These are phyloP conservation scores for Sebastes schlegelii DNA, from an alignment of 2,113 vertebrate genomes.

Conservation along the genomic window DNA sequence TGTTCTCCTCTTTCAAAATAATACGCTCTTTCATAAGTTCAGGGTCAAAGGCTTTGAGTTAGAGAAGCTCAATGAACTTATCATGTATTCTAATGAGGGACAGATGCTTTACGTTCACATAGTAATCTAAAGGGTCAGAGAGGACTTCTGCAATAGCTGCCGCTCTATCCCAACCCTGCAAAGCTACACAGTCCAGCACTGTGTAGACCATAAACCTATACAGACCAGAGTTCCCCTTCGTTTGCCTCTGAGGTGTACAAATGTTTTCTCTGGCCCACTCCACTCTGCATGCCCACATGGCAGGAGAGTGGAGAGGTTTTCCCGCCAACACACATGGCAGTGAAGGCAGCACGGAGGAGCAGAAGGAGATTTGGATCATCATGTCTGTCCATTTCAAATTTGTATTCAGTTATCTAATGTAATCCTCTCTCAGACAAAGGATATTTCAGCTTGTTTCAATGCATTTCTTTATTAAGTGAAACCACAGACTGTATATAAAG, in stretches of 20 bases:
- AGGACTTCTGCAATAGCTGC: neutral
- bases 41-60: neutral
- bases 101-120: neutral
- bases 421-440: neutral
- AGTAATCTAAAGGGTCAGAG: conserved; percentile 5
- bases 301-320: conserved; percentile 23
- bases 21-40: neutral
- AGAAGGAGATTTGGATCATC: neutral
- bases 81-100: neutral
- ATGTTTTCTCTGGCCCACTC: conserved; percentile 73
- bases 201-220: conserved; percentile 4
- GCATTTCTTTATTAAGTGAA: no score
- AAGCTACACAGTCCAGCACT: conserved; percentile 21
- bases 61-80: no score
- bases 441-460: neutral
- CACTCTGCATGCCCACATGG: conserved; percentile 16
- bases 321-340: conserved; percentile 36
- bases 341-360: neutral
- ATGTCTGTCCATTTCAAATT: neutral
- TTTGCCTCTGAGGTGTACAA: conserved; percentile 54
- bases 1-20: neutral
- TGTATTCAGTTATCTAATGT: neutral
- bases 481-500: no score
- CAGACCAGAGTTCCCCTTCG: neutral
- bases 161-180: neutral